Base-by-base conservation (phyloP, 2,888 invertebrate genomes). In the Galeopsomyia nigrocyanea region DNA sequence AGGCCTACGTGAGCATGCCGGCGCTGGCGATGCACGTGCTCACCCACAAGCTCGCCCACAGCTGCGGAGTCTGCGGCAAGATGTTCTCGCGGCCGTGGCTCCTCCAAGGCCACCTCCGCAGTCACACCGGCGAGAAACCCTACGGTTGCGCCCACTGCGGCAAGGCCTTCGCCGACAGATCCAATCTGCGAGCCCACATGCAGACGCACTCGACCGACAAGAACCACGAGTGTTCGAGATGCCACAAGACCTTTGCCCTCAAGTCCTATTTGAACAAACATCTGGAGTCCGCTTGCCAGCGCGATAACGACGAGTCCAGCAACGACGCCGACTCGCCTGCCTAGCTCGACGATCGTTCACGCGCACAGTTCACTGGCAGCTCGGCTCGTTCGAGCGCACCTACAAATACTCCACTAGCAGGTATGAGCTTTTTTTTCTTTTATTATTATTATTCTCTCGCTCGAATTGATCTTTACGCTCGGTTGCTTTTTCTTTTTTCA, bases 1-100 rank as follows among this genome's bases (percentile, higher is more conserved):
- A 98, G 87, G 96, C 96, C n/a, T 99, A 99, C 88, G 98, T 99
- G 64, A 96, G 96, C 80, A 98, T 98, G 98, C 98, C 98, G 0
- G 98, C 98, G 0, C 90, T 98, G 67, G 96, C 98, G 61, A 97
- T 96, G 94, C 96, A 95, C 87, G 92, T 96, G 76, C 90, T 95
- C 66, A 98, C 97, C 57, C 98, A 99, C 89, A 96, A 96, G 84
- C 90, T 97, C 80, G 92, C 93, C 22, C 97, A 98, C 89, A 93
- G 94, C 80, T 99, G 98, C 87, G 92, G 93, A 72, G 93, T 96
- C 49, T 98, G 98, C 87, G 96, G 95, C 69, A 99, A 98, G 86
- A 92, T 95, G 83, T 98, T 99, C 88, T 96, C 96, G 13, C 90
- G 98, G 47, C 97, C 97, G n/a, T 98, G 98, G 98, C 90, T 98